Evolutionary conservation across 2,113 vertebrate species (phyloP).

Genomic region (Aphyosemion australe): DNA sequence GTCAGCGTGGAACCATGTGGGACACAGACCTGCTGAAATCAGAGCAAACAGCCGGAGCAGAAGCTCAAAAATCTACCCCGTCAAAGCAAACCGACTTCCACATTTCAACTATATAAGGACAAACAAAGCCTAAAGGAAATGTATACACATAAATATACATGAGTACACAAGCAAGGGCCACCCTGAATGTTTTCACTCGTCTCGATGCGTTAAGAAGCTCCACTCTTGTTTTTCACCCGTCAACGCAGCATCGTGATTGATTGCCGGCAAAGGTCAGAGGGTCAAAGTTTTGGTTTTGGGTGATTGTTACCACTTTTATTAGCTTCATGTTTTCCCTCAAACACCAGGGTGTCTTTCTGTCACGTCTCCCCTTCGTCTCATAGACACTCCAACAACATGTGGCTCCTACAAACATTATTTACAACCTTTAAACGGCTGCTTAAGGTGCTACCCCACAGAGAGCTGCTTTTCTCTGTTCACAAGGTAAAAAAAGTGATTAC

Average conservation of each 20-base stretch:
- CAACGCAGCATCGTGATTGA: constrained; percentile 45
- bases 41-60: constrained; percentile 33
- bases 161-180: constrained; percentile 34
- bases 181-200: constrained; percentile 17
- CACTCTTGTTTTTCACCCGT: constrained; percentile 20
- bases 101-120: constrained; percentile 20
- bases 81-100: constrained; percentile 66
- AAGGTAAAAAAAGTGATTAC: constrained; percentile 23
- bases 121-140: constrained; percentile 44
- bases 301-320: constrained; percentile 34
- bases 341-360: constrained; percentile 9
- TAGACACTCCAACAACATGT: constrained; percentile 1
- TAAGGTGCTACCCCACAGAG: neutral
- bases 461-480: constrained; percentile 17
- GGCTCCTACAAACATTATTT: neutral
- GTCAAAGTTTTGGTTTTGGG: constrained; percentile 32
- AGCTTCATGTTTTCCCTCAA: constrained; percentile 36
- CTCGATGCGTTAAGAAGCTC: neutral
- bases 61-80: constrained; percentile 62
- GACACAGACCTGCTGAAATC: constrained; percentile 27
- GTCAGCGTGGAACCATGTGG: constrained; percentile 47
- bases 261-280: constrained; percentile 13
- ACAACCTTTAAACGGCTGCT: neutral
- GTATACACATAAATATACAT: constrained; percentile 36
- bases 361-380: constrained; percentile 3